Conservation (phyloP, 2,888 invertebrate species). For the Ormyrus rosae region DNA sequence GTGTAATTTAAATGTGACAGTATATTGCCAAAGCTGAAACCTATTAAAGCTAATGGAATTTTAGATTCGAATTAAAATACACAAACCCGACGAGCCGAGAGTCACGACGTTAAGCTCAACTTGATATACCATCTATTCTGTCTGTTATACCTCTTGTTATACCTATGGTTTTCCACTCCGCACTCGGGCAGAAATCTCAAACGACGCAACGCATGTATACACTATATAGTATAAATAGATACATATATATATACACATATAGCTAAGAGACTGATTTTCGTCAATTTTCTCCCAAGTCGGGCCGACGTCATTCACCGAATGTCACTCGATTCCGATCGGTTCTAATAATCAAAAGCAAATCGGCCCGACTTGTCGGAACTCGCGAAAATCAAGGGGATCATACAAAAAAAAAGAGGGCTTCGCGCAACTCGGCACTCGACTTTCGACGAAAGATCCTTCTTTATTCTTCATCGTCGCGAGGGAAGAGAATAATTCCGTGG, state of each 20-base stretch:
- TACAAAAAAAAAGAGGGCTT: not conserved
- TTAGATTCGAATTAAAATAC: conserved; percentile 21
- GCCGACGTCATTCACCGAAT: conserved; percentile 2
- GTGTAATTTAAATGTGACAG: conserved; percentile 37
- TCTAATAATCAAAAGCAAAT: not conserved
- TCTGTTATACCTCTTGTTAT: conserved; percentile 1
- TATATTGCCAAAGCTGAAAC: conserved; percentile 22
- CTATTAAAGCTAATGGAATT: conserved; percentile 48
- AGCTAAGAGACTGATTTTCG: conserved; percentile 43
- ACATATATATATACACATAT: conserved; percentile 20
- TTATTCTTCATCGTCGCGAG: conserved; percentile 7
- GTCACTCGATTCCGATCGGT: not conserved
- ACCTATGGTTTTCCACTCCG: not conserved
- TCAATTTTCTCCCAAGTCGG: conserved; percentile 42
- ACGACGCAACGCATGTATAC: conserved; percentile 37
- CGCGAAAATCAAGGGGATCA: conserved; percentile 35
- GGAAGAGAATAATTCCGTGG: not conserved
- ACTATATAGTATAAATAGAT: conserved; percentile 36
- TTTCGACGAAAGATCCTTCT: not conserved
- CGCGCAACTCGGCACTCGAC: not conserved
- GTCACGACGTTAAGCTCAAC: not conserved
- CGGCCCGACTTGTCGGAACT: conserved; percentile 34
- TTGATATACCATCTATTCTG: not conserved
- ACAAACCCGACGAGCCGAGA: not conserved
- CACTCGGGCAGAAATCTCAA: conserved; percentile 54